phyloP scores from a whole-genome alignment of 53 echinoderm and acorn worm species.

The Echinometra lucunter region DNA sequence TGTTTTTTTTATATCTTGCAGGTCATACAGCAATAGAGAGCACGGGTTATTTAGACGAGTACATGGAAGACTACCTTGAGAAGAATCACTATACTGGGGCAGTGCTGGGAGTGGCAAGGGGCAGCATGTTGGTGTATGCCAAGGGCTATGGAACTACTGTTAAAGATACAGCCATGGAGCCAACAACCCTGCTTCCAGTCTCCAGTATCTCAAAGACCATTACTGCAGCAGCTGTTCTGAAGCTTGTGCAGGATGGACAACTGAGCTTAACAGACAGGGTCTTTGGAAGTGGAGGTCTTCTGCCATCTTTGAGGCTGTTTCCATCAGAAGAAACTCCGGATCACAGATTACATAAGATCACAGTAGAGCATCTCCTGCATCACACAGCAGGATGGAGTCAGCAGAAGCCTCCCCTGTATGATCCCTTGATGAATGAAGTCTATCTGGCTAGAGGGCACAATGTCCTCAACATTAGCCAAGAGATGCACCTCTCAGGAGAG shows the following conservation, averaged over 20 bases:
- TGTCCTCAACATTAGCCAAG: conserved; percentile 84
- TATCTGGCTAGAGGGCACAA: conserved; percentile 88
- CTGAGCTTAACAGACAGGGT: conserved; percentile 80
- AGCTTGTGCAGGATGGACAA: conserved; percentile 78
- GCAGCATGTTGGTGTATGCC: conserved; percentile 75
- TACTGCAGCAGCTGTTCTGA: conserved; percentile 88
- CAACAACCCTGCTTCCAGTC: conserved; percentile 81
- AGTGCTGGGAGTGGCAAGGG: conserved; percentile 80
- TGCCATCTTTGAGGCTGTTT: conserved; percentile 68
- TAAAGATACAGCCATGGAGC: conserved; percentile 77
- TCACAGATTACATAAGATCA: conserved; percentile 83
- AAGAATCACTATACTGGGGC: conserved; percentile 91
- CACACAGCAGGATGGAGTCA: conserved; percentile 95
- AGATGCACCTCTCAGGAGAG: conserved; percentile 75
- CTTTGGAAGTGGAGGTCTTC: conserved; percentile 86
- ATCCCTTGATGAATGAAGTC: conserved; percentile 90
- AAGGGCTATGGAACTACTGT: conserved; percentile 88
- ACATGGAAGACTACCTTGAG: conserved; percentile 80
- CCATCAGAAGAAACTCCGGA: conserved; percentile 73
- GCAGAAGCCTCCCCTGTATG: conserved; percentile 75
- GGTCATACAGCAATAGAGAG: conserved; percentile 29
- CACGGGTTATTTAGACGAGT: conserved; percentile 24
- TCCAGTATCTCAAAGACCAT: conserved; percentile 98
- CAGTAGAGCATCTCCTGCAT: conserved; percentile 88
- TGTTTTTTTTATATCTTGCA: conserved; percentile 61